These are phyloP conservation scores for Pseudochirops corinnae DNA, from an alignment of 2,797 vertebrate species.

Conservation along the genomic window DNA sequence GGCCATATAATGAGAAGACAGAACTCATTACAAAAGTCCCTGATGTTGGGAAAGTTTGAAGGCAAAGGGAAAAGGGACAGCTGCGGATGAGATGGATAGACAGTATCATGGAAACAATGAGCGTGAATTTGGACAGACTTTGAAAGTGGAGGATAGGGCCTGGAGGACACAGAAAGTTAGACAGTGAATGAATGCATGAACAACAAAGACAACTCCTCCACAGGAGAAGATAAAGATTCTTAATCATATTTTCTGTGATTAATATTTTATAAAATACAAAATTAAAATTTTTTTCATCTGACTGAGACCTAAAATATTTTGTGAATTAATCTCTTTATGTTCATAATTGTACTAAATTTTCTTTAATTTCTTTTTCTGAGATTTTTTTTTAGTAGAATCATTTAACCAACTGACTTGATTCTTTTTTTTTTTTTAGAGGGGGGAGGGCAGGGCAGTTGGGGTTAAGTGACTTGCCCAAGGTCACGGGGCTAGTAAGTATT, in stretches of 20 bases:
- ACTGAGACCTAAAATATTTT: constrained; percentile 54
- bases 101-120: background rate
- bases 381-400: constrained; percentile 60
- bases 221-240: constrained; percentile 78
- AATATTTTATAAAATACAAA: constrained; percentile 34
- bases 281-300: background rate
- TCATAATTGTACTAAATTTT: constrained; percentile 48
- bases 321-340: constrained; percentile 36
- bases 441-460: too few species aligned
- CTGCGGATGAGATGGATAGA: too few species aligned
- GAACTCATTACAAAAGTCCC: background rate
- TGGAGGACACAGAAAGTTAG: background rate
- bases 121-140: background rate
- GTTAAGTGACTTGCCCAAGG: too few species aligned
- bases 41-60: too few species aligned
- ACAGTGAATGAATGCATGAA: too few species aligned
- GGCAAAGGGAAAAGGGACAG: background rate
- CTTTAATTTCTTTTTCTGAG: constrained; percentile 51
- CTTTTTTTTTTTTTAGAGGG: too few species aligned
- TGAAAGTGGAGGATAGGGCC: background rate
- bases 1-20: background rate
- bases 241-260: constrained; percentile 48
- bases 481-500: too few species aligned
- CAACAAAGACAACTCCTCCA: background rate
- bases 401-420: constrained; percentile 11